Evolutionary conservation across 2,797 vertebrate species (phyloP), one percentile per base, ranked within the genome.

Genomic region (Poecilia velifera): DNA sequence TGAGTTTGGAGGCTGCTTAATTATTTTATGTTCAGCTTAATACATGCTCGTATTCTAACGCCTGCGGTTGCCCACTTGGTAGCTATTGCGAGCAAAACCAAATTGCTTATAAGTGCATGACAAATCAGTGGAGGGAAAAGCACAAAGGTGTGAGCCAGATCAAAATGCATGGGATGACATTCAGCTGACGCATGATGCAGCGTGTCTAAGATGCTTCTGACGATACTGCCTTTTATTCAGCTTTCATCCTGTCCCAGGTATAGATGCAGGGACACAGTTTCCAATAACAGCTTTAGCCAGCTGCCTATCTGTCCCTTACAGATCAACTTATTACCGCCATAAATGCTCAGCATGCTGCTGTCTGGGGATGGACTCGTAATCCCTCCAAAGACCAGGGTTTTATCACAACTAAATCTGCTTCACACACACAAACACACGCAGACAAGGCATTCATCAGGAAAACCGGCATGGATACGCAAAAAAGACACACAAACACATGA

Each of bases 321-420:
- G 91, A 91, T 93, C 91, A 94, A 91, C 88, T 87, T 93, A 94
- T 93, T 93, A 90, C 92, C 87, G 87, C 92, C 91, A 90, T 93
- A 95, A 94, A 95, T 91, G 91, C 92, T 90, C 91, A 93, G 92
- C 93, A 83, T 94, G 92, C 81, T 82, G 89, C 90, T 91, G 90
- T 94, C 93, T 94, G 91, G 91, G 93, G 88, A 91, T 87, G 85
- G 89, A 87, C 86, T 86, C 89, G 86, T 87, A 96, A 96, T 94
- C 92, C 90, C 39, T 85, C 89, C 83, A 86, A 94, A 92, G 91
- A 94, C 84, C 83, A 57, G 86, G 87, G 77, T 87, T 93, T 95
- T 96, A 94, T 96, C 85, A 89, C 92, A 89, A 91, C 90, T 86
- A 92, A 94, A 95, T 90, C 89, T 95, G 89, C 84, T 85, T 62